Evolutionary conservation across 1,140 invertebrate genomes (phyloP), one percentile per base, ranked within the genome.

Genomic region (Patella vulgata): DNA sequence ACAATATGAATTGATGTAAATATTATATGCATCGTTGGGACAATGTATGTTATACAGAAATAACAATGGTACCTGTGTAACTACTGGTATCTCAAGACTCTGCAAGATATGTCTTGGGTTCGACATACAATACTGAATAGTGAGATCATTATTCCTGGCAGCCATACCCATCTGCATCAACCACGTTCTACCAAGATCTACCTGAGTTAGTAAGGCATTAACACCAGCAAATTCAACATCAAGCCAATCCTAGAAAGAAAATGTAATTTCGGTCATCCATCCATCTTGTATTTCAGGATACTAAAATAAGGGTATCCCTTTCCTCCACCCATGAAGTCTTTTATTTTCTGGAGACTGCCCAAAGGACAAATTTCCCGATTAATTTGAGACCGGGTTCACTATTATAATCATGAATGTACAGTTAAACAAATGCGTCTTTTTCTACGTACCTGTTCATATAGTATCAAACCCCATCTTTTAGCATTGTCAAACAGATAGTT

Each of bases 111-210:
- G 66, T 57, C 70, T 50, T 17, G 66, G 46, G 8, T 61, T 57
- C n/a, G 66, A 61, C 70, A 72, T 72, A 52, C 70, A 72, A 54
- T 72, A 72, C 40, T 72, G 70, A 23, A 72, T 59, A 19, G 70
- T 69, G 8, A 72, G 21, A 36, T 52, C 57, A 30, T 60, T 59
- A 33, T 70, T 57, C 12, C n/a, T 19, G 1, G 70, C 70, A 4
- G 55, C 70, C 19, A 50, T 39, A 1, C 63, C 67, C 70, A 72
- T 72, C 56, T 69, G 67, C n/a, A 33, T 57, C 42, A 72, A 47
- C 70, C 70, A 72, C 11, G 48, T 36, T 46, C 53, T 27, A 14
- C 66, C 70, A 4, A 72, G 47, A 42, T 42, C 47, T 17, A 72
- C 50, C 27, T 65, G 47, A 2, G 70, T 57, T 25, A 61, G 60